Evolutionary conservation across 2,113 vertebrate genomes (phyloP).

Genomic region (Oreocharis arfaki): DNA sequence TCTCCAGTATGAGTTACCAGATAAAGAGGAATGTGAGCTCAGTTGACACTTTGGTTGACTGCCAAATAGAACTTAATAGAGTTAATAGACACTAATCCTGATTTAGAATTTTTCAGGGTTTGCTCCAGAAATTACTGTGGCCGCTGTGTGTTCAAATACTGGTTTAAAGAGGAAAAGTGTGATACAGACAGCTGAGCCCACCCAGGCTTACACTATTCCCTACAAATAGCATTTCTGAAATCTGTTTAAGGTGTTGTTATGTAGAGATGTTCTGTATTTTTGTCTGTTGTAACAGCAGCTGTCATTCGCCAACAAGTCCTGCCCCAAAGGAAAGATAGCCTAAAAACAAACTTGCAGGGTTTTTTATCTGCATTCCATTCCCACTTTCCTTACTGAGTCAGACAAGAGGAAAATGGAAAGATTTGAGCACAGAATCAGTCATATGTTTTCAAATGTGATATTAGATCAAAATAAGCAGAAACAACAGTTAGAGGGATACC

Average conservation of each 20-base stretch:
- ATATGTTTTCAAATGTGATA: not conserved
- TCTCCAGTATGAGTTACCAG: not conserved
- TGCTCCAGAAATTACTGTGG: not conserved
- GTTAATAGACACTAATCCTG: constrained; percentile 41
- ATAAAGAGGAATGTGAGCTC: constrained; percentile 4
- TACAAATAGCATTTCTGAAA: not conserved
- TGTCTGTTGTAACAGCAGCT: not conserved
- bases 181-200: not conserved
- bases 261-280: not conserved
- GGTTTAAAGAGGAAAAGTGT: not conserved
- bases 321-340: not conserved
- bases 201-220: not conserved
- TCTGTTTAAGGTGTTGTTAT: not conserved
- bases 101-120: constrained; percentile 37
- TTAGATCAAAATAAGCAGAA: not conserved
- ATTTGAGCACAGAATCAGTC: not conserved
- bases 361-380: not conserved
- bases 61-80: constrained; percentile 42
- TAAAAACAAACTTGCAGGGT: not conserved
- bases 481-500: not conserved
- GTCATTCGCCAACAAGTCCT: not conserved
- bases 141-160: not conserved
- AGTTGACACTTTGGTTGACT: constrained; percentile 7
- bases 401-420: not conserved
- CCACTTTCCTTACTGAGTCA: not conserved